These are phyloP conservation scores for Pomatostomus ruficeps DNA, from an alignment of 2,113 vertebrate genomes.

Conservation along the genomic window DNA sequence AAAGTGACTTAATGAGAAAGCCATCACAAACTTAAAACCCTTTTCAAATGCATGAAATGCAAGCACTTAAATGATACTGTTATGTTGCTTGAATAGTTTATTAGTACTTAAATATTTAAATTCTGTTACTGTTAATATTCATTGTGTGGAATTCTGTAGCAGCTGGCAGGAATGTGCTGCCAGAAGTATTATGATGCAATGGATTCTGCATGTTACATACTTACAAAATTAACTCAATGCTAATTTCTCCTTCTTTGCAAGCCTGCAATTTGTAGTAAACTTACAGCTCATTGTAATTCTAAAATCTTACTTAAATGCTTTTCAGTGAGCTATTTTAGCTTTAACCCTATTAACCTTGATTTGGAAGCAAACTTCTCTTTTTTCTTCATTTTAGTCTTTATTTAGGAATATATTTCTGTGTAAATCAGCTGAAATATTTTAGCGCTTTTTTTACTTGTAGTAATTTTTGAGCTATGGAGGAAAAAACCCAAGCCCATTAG, in stretches of 20 bases:
- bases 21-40: background rate
- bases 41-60: background rate
- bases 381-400: background rate
- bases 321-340: background rate
- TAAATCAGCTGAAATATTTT: background rate
- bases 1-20: background rate
- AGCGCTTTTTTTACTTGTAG: background rate
- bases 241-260: background rate
- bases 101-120: background rate
- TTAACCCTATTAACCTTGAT: background rate
- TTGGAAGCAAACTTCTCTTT: background rate
- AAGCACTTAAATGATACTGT: background rate
- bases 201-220: background rate
- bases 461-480: background rate
- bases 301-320: background rate
- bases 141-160: background rate
- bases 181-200: background rate
- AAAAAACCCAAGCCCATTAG: background rate
- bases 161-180: background rate
- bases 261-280: background rate
- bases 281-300: background rate
- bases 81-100: background rate
- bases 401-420: background rate
- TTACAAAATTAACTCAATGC: background rate
- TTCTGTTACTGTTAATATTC: background rate